phyloP scores from a whole-genome alignment of 2,888 invertebrate genomes.

The Taphrorychus bicolor region DNA sequence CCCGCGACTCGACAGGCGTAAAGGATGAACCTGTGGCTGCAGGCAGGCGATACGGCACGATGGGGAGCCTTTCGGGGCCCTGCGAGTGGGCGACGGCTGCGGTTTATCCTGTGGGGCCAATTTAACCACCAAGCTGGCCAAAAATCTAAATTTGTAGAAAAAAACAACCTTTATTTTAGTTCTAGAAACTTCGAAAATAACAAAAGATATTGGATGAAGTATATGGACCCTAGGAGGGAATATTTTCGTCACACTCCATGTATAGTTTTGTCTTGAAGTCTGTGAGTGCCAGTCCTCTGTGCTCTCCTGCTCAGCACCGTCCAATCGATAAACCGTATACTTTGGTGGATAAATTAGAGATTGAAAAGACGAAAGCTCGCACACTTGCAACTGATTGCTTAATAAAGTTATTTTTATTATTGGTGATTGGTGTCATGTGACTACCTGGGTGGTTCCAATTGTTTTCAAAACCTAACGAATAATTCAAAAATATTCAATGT shows the following conservation, averaged over 20 bases:
- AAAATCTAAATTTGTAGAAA: not conserved
- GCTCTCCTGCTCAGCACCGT: not conserved
- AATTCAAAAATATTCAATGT: too few species aligned
- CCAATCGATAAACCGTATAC: constrained; percentile 31
- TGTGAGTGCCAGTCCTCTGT: not conserved
- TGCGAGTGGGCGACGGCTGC: constrained; percentile 25
- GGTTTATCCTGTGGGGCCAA: constrained; percentile 24
- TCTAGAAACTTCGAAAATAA: not conserved
- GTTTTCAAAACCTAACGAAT: too few species aligned
- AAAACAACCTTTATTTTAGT: not conserved
- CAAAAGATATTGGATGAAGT: too few species aligned
- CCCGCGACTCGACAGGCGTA: constrained; percentile 36
- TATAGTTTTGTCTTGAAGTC: not conserved
- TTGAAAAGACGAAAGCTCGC: constrained; percentile 24
- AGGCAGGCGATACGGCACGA: constrained; percentile 35
- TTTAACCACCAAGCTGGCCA: not conserved
- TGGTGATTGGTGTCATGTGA: not conserved
- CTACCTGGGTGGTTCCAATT: too few species aligned
- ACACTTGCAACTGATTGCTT: not conserved
- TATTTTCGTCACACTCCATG: not conserved
- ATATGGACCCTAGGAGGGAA: not conserved
- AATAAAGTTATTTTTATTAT: constrained; percentile 3
- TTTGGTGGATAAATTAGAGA: constrained; percentile 25
- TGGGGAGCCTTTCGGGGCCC: constrained; percentile 30
- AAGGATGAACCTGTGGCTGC: constrained; percentile 40